Conservation (phyloP, 2,797 vertebrate species). For the Onychomys leucogaster region DNA sequence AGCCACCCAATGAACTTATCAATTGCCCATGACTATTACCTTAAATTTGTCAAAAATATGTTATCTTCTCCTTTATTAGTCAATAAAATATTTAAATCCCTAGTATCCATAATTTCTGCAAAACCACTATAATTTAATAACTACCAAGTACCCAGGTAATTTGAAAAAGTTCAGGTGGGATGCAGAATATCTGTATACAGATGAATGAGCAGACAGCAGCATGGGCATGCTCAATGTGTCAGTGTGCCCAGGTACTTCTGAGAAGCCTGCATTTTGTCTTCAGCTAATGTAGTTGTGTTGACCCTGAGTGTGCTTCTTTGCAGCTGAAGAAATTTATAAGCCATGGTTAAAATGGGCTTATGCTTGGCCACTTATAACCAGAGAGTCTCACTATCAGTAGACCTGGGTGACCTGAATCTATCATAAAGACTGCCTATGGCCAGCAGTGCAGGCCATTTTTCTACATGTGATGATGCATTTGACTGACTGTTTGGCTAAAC, state of each 20-base stretch:
- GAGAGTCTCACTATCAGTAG: background rate
- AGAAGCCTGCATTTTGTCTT: background rate
- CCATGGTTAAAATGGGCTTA: constrained; percentile 47
- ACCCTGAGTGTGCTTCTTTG: background rate
- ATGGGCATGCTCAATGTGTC: background rate
- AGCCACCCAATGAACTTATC: background rate
- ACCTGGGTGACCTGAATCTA: constrained; percentile 46
- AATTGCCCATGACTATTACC: background rate
- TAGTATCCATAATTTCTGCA: background rate
- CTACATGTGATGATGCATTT: background rate
- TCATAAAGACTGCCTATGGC: constrained; percentile 64
- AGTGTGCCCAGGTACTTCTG: background rate
- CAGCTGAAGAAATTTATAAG: constrained; percentile 62
- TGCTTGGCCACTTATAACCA: constrained; percentile 63
- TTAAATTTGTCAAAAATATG: constrained; percentile 1
- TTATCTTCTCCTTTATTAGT: background rate
- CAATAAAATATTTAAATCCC: background rate
- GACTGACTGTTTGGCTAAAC: constrained; percentile 52
- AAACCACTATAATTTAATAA: background rate
- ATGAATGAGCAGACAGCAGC: background rate
- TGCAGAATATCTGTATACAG: background rate
- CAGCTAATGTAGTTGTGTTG: background rate
- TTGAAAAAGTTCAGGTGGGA: background rate
- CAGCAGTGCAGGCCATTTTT: constrained; percentile 19
- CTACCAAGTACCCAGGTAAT: background rate